These are phyloP conservation scores for Gnatocerus cornutus DNA, from an alignment of 2,888 invertebrate species.

Conservation along the genomic window DNA sequence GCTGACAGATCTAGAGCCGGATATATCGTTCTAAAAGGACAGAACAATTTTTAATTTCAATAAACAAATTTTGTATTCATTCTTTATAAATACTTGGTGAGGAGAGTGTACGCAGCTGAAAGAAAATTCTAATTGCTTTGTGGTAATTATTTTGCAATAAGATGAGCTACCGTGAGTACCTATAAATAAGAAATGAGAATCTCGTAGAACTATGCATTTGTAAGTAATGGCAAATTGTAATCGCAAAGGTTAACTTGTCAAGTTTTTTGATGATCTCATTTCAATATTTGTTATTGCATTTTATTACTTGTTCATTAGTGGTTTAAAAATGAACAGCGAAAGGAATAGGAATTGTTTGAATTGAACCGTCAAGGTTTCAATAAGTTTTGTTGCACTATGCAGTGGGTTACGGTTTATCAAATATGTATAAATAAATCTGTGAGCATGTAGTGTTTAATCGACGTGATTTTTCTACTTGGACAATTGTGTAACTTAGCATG, in stretches of 20 bases:
- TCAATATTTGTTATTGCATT: slow-evolving; percentile 45
- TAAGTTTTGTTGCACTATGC: slow-evolving; percentile 5
- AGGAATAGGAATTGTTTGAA: slow-evolving; percentile 36
- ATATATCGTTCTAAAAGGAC: no score
- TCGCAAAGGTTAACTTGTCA: slow-evolving; percentile 44
- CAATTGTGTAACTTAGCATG: slow-evolving; percentile 41
- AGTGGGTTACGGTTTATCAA: slow-evolving; percentile 4
- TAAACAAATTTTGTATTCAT: no score
- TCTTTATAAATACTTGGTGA: background rate
- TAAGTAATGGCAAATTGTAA: slow-evolving; percentile 44
- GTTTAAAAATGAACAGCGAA: slow-evolving; percentile 34
- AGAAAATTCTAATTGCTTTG: slow-evolving; percentile 46
- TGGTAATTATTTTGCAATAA: slow-evolving; percentile 43
- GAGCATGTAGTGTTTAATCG: background rate
- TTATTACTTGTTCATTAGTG: slow-evolving; percentile 41
- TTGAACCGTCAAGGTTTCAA: slow-evolving; percentile 27
- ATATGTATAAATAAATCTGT: slow-evolving; percentile 2
- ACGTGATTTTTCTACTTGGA: slow-evolving; percentile 2
- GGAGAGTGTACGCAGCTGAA: slow-evolving; percentile 2
- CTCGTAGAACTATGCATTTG: slow-evolving; percentile 42
- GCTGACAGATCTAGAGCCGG: no score
- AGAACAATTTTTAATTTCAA: no score
- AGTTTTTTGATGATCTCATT: slow-evolving; percentile 47
- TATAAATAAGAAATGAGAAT: slow-evolving; percentile 50
- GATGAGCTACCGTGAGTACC: slow-evolving; percentile 46